Evolutionary conservation across 2,888 invertebrate species (phyloP), one percentile per base, ranked within the genome.

Genomic region (Drosophila incognita): DNA sequence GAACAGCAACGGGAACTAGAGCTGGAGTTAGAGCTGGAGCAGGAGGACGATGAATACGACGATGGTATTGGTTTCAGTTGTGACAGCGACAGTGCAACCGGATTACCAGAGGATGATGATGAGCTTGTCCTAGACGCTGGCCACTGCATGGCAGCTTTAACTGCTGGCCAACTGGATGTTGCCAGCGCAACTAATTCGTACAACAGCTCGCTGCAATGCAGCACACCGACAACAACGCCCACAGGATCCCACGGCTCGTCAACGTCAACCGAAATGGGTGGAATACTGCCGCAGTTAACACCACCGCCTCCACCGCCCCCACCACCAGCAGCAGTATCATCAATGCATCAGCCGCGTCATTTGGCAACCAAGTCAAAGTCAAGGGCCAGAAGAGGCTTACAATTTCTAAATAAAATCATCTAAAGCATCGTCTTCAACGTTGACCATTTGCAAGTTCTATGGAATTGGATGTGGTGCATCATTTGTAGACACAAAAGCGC

Each of bases 41-140:
- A 71, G 5, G 79, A 74, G 31, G 86, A 87, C n/a, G 74, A 81
- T 59, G 87, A 89, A 15, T 74, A 77, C 38, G 87, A 88, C 35
- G 83, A 87, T 66, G 84, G 89, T 31, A 79, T 87, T 58, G 89
- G 89, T 13, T 85, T 85, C 53, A 89, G 89, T 42, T 85, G 86
- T 61, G 89, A 87, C 72, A 85, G 87, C 58, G 89, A 87, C 66
- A 84, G 83, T n/a, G 73, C 52, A 56, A 79, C 71, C 73, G 29
- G 85, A 80, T 29, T 56, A 76, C 4, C 24, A 8, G 49, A 49
- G 1, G 49, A 49, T 49, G 49, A 27, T 8, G 89, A 90, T 69
- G 91, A 90, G 67, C 89, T 89, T 33, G 83, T 85, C 21, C 66
- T 87, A n/a, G 82, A 84, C n/a, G 61, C 74, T 24, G 76, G 76